These are phyloP conservation scores for Megaceryle alcyon DNA, from an alignment of 2,797 vertebrate species.

Conservation along the genomic window DNA sequence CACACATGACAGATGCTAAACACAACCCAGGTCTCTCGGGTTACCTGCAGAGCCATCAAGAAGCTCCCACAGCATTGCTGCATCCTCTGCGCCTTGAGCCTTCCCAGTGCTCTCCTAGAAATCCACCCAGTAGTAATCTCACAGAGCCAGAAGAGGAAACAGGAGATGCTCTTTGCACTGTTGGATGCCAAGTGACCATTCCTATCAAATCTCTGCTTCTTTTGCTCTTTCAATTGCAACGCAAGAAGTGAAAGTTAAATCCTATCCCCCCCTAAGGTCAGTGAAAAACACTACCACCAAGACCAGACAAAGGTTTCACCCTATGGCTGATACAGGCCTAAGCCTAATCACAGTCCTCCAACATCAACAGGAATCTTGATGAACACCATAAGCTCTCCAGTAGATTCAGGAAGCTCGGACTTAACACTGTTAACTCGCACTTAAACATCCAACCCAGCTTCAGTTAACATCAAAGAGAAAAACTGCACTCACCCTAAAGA, in stretches of 20 bases:
- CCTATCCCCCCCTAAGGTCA: background rate
- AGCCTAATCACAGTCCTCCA: background rate
- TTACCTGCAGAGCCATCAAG: background rate
- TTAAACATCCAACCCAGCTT: background rate
- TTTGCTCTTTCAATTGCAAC: background rate
- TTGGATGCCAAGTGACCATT: background rate
- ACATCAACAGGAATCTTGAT: background rate
- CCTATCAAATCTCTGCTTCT: background rate
- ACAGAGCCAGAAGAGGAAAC: background rate
- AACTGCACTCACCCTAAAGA: background rate
- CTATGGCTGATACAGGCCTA: background rate
- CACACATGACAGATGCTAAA: background rate
- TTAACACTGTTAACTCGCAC: background rate
- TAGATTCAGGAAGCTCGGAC: background rate
- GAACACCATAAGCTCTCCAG: background rate
- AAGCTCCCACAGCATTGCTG: background rate
- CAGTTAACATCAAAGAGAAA: accelerated
- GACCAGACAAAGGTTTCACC: background rate
- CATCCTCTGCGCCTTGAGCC: background rate
- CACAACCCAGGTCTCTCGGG: background rate
- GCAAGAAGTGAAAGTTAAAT: background rate
- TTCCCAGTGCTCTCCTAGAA: background rate
- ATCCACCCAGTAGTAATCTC: background rate
- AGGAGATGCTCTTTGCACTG: background rate
- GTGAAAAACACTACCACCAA: background rate